phyloP scores from a whole-genome alignment of 2,797 vertebrate genomes.

The Enteromius unitaeniatus region DNA sequence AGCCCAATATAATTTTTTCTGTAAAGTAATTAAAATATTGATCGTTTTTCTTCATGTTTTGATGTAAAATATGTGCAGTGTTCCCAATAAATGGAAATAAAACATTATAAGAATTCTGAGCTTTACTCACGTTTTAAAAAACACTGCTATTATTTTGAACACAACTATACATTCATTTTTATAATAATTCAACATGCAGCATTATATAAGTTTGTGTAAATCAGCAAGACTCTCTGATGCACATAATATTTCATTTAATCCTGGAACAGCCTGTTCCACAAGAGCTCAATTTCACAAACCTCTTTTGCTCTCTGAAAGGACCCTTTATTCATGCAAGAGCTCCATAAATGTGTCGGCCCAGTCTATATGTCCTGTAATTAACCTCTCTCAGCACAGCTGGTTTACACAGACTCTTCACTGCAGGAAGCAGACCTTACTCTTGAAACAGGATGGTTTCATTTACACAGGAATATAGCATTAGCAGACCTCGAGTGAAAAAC shows the following conservation, averaged over 20 bases:
- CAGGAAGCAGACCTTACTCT: slow-evolving; percentile 5
- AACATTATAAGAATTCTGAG: too few species aligned
- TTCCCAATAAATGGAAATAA: too few species aligned
- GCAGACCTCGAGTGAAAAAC: slow-evolving; percentile 4
- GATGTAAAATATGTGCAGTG: too few species aligned
- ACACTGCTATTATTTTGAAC: too few species aligned
- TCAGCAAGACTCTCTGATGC: background rate
- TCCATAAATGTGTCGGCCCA: background rate
- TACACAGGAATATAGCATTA: slow-evolving; percentile 46
- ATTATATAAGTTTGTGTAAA: background rate
- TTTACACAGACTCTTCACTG: slow-evolving; percentile 25
- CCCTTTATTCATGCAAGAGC: background rate
- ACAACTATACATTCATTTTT: background rate
- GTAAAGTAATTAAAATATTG: too few species aligned
- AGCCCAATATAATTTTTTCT: too few species aligned
- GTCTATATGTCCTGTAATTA: slow-evolving; percentile 1
- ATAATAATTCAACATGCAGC: background rate
- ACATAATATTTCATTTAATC: background rate
- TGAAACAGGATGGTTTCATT: slow-evolving; percentile 16
- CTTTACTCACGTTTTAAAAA: too few species aligned
- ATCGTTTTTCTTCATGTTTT: too few species aligned
- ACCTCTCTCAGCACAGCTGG: background rate
- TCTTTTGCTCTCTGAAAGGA: background rate
- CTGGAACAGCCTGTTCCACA: background rate
- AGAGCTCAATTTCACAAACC: background rate